Evolutionary conservation across 2,113 vertebrate species (phyloP), one percentile per base, ranked within the genome.

Genomic region (Semnopithecus entellus): DNA sequence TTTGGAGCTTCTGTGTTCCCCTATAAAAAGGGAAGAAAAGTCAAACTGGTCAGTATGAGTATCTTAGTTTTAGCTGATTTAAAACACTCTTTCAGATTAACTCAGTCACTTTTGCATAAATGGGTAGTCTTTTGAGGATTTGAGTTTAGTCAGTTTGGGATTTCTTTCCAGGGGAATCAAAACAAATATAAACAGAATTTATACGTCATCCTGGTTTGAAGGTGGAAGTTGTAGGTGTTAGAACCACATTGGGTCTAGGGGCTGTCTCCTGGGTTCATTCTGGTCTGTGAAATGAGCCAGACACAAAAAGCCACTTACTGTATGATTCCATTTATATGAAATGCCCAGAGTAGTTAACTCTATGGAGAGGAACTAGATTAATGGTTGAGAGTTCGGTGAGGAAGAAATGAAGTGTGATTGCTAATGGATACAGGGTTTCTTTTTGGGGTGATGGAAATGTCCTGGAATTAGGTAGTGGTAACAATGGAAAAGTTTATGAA

Each of bases 21-120:
- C 6, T 11, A 70, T 12, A 68, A 93, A 97, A 96, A 45, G 27
- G 90, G 97, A 95, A 97, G 78, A 75, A 52, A 79, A 52, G 18
- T 66, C 76, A 50, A 22, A 30, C 16, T 2, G 9, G 4, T 68
- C 59, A 13, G 40, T 68, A 55, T n/a, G 78, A 75, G 9, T 10
- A 3, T 57, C 20, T 38, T 40, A 17, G 66, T 57, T 55, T 70
- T 48, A 43, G 76, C 55, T 48, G n/a, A 23, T 40, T 75, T 79
- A 75, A 79, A 88, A 30, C 5, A 30, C 25, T 48, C 57, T 91
- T 79, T 91, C 76, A 25, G 18, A 32, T 70, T 70, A 81, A 79
- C 64, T 82, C 86, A 61, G 73, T 43, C 38, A 85, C 68, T 50
- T 97, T 82, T 91, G 38, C 68, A 59, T 38, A 66, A 59, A 48